phyloP scores from a whole-genome alignment of 2,113 vertebrate species.

The Rousettus leschenaultii region DNA sequence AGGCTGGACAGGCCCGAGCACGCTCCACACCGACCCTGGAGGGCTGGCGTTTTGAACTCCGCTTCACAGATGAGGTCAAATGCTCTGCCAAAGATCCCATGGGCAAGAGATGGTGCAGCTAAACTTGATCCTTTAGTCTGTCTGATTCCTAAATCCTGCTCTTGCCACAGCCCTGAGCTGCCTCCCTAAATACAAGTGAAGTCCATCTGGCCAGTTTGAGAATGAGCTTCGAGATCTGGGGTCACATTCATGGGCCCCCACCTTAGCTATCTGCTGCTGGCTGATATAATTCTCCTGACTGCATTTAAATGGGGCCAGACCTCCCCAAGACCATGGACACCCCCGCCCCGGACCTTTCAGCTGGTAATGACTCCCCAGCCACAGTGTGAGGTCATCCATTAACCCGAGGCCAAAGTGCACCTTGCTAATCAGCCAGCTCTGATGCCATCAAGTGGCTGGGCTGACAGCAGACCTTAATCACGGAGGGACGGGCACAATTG shows the following conservation, averaged over 20 bases:
- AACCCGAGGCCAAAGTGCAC: slow-evolving; percentile 84
- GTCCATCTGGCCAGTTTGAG: neutral
- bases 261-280: slow-evolving; percentile 44
- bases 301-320: slow-evolving; percentile 77
- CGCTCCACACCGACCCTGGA: neutral
- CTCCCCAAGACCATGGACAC: slow-evolving; percentile 79
- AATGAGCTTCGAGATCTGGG: slow-evolving; percentile 25
- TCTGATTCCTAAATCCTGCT: neutral
- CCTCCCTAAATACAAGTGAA: neutral
- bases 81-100: neutral
- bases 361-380: slow-evolving; percentile 83
- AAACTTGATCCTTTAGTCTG: neutral
- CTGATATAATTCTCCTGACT: slow-evolving; percentile 60
- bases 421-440: slow-evolving; percentile 84
- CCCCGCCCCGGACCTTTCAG: slow-evolving; percentile 80
- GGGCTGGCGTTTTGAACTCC: neutral
- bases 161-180: neutral
- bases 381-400: slow-evolving; percentile 85
- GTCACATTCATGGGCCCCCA: slow-evolving; percentile 14
- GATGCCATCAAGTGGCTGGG: slow-evolving; percentile 77
- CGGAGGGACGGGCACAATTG: slow-evolving; percentile 73
- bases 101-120: neutral
- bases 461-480: slow-evolving; percentile 83
- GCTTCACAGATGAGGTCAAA: neutral
- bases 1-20: neutral